Percentiles rank a stretch among this genome's conserved stretches.
phyloP scores from a whole-genome alignment of 2,797 vertebrate genomes.

The Simalia tracyae region DNA sequence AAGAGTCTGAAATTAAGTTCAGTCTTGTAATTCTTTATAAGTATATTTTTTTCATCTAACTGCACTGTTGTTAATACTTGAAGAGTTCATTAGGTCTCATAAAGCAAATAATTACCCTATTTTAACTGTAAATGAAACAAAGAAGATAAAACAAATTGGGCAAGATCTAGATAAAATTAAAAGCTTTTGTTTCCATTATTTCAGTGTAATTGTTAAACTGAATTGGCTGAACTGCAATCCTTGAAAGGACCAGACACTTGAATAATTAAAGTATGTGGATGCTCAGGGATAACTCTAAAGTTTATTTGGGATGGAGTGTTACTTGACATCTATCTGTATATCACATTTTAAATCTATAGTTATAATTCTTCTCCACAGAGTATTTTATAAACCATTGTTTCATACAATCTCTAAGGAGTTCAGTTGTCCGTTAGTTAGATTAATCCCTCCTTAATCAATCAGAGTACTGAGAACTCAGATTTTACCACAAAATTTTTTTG shows the following conservation, averaged over 20 bases:
- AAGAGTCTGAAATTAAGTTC: slow-evolving; percentile 25
- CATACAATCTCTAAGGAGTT: slow-evolving; percentile 28
- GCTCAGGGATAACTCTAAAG: background rate
- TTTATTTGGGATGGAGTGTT: background rate
- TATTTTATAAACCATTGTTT: slow-evolving; percentile 46
- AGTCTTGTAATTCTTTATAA: background rate
- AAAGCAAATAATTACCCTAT: background rate
- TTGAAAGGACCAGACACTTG: slow-evolving; percentile 6
- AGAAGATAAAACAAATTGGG: slow-evolving; percentile 1
- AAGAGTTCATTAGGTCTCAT: slow-evolving; percentile 26
- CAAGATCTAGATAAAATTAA: background rate
- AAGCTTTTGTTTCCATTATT: background rate
- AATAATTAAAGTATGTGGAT: slow-evolving; percentile 21
- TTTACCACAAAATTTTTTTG: slow-evolving; percentile 26
- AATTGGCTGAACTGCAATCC: background rate
- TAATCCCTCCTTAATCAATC: slow-evolving; percentile 43
- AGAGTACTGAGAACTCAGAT: slow-evolving; percentile 14
- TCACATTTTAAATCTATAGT: background rate
- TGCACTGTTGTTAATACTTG: background rate
- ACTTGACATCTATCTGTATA: slow-evolving; percentile 4
- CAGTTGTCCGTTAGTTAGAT: slow-evolving; percentile 40
- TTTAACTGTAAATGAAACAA: slow-evolving; percentile 30
- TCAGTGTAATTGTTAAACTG: background rate
- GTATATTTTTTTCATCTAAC: slow-evolving; percentile 3
- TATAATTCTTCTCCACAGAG: background rate